A percentile compares a stretch with the other conserved stretches of the same genome.
phyloP scores from a whole-genome alignment of 2,797 vertebrate species.

The Otus scops region DNA sequence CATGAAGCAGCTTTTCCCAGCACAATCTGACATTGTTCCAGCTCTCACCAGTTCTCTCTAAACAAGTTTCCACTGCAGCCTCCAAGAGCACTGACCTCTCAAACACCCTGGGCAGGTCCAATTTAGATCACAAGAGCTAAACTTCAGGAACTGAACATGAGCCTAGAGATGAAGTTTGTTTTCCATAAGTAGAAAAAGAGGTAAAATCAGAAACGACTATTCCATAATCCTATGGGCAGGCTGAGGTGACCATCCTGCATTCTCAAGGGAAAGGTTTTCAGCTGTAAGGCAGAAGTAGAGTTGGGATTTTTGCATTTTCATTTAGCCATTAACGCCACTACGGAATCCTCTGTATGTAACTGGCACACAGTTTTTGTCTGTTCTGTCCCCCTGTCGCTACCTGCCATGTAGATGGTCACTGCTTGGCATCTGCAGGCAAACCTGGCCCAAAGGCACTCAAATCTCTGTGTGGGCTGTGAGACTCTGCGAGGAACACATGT shows the following conservation, averaged over 20 bases:
- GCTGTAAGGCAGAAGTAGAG: neutral
- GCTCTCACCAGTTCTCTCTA: neutral
- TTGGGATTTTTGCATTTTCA: neutral
- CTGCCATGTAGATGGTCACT: neutral
- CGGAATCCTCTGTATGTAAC: neutral
- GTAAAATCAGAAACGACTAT: neutral
- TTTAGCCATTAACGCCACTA: neutral
- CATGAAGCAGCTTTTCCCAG: slow-evolving; percentile 54
- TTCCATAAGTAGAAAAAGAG: neutral
- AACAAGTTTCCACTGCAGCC: slow-evolving; percentile 50
- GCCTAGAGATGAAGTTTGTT: neutral
- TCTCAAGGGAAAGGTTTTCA: neutral
- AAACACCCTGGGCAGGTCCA: slow-evolving; percentile 18
- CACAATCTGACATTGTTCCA: slow-evolving; percentile 46
- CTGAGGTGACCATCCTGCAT: neutral
- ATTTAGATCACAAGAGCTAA: neutral
- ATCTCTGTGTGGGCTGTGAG: neutral
- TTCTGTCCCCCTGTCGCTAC: neutral
- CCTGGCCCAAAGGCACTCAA: neutral
- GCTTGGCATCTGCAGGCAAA: neutral
- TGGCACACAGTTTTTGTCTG: neutral
- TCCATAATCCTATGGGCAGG: neutral
- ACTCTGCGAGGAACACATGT: rapidly evolving
- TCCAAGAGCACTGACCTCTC: slow-evolving; percentile 45
- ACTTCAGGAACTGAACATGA: slow-evolving; percentile 17